Percentiles rank a stretch among this genome's conserved stretches.
phyloP scores from a whole-genome alignment of 2,113 vertebrate species.

The Lagopus muta region DNA sequence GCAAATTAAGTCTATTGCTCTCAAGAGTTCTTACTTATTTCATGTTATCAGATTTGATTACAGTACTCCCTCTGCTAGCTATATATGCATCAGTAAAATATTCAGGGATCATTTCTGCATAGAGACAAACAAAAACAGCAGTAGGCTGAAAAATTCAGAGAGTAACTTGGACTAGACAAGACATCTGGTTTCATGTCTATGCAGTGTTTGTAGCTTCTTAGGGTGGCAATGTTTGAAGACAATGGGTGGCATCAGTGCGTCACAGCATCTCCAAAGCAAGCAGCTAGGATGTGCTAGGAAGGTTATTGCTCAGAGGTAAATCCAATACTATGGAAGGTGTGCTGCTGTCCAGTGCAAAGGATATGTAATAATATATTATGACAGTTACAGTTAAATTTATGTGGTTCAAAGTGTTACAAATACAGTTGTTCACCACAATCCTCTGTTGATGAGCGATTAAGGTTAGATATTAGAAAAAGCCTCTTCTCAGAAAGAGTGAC shows the following conservation, averaged over 20 bases:
- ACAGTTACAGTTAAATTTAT: not conserved
- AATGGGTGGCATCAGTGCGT: not conserved
- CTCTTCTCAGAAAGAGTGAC: no score
- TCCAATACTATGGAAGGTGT: not conserved
- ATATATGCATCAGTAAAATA: constrained; percentile 35
- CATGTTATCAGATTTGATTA: constrained; percentile 3
- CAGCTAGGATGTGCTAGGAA: not conserved
- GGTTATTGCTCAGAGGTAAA: not conserved
- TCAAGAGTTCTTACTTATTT: constrained; percentile 4
- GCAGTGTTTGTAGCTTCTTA: rapidly evolving
- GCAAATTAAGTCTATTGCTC: constrained; percentile 12
- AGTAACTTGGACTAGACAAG: not conserved
- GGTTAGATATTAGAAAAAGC: no score
- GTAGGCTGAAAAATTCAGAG: not conserved
- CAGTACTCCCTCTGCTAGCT: not conserved
- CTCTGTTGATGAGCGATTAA: not conserved
- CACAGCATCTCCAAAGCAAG: not conserved
- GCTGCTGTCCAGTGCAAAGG: not conserved
- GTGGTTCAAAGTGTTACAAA: not conserved
- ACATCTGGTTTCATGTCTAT: not conserved
- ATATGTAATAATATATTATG: not conserved
- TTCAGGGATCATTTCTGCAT: constrained; percentile 27
- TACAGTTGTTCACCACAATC: rapidly evolving
- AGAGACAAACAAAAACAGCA: not conserved
- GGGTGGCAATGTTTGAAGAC: no score